These are phyloP conservation scores for Epistrophella euchroma DNA, from an alignment of 2,888 invertebrate genomes.

Conservation along the genomic window DNA sequence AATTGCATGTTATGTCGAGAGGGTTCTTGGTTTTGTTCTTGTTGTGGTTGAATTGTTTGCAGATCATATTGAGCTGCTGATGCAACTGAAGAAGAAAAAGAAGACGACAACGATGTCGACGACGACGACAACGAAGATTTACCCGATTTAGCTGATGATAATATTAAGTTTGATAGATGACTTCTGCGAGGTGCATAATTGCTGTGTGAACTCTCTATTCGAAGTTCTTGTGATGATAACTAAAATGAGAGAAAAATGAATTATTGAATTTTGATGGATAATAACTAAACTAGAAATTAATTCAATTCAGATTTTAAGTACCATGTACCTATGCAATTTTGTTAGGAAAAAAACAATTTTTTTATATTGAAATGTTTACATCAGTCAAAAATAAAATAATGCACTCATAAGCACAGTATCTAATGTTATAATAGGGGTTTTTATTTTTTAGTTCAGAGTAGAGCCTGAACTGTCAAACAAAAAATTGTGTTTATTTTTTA, in stretches of 20 bases:
- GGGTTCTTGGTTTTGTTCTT: constrained; percentile 30
- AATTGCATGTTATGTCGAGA: constrained; percentile 63
- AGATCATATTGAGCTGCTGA: constrained; percentile 53
- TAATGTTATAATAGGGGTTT: too few relatives aligned
- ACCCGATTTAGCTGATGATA: constrained; percentile 29
- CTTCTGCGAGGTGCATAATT: constrained; percentile 25
- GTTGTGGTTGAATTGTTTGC: constrained; percentile 43
- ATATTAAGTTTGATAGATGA: constrained; percentile 6
- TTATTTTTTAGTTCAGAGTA: too few relatives aligned
- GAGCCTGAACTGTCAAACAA: too few relatives aligned
- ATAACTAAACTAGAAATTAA: background rate
- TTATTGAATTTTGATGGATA: background rate
- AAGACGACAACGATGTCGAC: too few relatives aligned
- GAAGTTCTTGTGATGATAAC: constrained; percentile 58
- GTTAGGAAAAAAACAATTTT: too few relatives aligned
- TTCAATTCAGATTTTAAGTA: too few relatives aligned
- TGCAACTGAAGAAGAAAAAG: constrained; percentile 36
- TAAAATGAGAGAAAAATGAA: constrained; percentile 36
- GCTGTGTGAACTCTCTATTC: constrained; percentile 42
- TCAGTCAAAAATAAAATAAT: too few relatives aligned
- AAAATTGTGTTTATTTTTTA: too few relatives aligned
- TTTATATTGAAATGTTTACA: too few relatives aligned
- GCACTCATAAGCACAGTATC: too few relatives aligned
- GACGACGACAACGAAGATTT: constrained; percentile 23
- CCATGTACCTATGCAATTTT: too few relatives aligned